phyloP scores from a whole-genome alignment of 2,888 invertebrate genomes.

The Lepetodrilus schrolli region DNA sequence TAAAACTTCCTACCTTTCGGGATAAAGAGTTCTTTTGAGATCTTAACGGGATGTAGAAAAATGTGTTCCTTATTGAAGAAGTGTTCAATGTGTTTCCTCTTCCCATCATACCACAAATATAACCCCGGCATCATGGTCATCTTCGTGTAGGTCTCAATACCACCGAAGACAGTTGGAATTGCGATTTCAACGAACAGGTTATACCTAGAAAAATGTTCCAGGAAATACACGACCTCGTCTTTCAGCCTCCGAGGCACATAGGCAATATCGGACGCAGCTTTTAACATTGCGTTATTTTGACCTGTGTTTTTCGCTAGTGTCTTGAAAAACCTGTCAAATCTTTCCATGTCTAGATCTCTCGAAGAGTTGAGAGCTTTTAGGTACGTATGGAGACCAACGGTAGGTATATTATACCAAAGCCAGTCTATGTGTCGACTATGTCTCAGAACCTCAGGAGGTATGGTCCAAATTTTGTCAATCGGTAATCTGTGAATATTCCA shows the following conservation, averaged over 20 bases:
- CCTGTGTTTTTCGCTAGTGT: neutral
- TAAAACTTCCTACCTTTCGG: neutral
- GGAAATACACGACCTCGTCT: neutral
- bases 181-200: neutral
- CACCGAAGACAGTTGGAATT: neutral
- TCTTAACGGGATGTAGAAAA: neutral
- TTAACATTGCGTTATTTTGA: neutral
- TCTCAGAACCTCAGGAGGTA: neutral
- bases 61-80: neutral
- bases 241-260: neutral
- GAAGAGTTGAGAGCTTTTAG: neutral
- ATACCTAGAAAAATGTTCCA: neutral
- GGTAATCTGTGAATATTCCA: slow-evolving; percentile 32
- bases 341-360: neutral
- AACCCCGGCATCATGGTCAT: neutral
- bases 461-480: slow-evolving; percentile 27
- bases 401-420: neutral
- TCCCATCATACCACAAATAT: neutral
- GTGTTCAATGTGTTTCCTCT: neutral
- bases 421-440: neutral
- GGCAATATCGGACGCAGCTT: neutral
- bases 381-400: neutral
- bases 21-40: neutral
- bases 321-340: neutral
- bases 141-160: neutral